These are phyloP conservation scores for Sebastes elongatus DNA, from an alignment of 2,797 vertebrate genomes.

Conservation along the genomic window DNA sequence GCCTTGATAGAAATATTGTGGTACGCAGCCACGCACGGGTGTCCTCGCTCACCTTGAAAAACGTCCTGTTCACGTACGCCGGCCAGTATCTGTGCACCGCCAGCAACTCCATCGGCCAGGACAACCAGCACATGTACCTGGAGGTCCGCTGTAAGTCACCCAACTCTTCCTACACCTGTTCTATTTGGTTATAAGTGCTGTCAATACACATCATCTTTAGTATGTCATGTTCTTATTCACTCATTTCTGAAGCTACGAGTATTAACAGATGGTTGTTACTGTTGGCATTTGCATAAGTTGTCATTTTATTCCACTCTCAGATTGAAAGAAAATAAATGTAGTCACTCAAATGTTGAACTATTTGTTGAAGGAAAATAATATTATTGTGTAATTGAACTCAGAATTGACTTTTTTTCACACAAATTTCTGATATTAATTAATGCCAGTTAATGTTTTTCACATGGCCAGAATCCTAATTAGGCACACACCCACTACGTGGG, in stretches of 20 bases:
- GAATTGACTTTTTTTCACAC: neutral
- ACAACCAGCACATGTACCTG: constrained; percentile 90
- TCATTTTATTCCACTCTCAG: neutral
- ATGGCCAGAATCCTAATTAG: neutral
- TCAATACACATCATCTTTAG: neutral
- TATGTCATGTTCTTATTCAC: neutral
- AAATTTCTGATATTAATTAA: too few species aligned
- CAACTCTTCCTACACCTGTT: neutral
- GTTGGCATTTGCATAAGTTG: neutral
- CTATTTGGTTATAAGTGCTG: neutral
- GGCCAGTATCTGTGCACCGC: constrained; percentile 95
- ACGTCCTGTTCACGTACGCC: constrained; percentile 94
- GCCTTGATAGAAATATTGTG: constrained; percentile 90
- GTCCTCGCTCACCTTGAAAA: constrained; percentile 94
- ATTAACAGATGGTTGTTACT: neutral
- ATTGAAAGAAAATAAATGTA: neutral
- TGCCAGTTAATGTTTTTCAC: neutral
- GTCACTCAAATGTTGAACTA: neutral
- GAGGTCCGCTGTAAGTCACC: constrained; percentile 95
- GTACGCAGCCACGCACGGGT: constrained; percentile 92
- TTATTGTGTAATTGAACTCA: neutral
- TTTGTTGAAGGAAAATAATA: neutral
- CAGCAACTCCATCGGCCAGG: constrained; percentile 96
- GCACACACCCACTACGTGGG: neutral
- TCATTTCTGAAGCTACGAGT: neutral